Evolutionary conservation across 2,113 vertebrate species (phyloP), one percentile per base, ranked within the genome.

Genomic region (Boulengerochromis microlepis): DNA sequence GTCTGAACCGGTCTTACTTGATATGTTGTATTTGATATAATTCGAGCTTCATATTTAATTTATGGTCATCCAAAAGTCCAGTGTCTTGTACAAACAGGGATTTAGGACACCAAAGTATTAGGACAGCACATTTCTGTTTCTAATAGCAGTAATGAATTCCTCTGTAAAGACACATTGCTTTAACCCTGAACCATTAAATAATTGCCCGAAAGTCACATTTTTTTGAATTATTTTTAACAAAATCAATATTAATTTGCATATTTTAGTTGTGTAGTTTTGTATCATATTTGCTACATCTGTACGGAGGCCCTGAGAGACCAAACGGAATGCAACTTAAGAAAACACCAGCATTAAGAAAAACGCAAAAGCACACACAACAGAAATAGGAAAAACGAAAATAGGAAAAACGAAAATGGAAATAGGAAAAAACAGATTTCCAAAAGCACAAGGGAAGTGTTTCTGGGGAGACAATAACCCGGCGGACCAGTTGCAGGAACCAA

Each of bases 151-250:
- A 52, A 31, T 33, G 45, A 78, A 47, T 76, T 76, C 71, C 24
- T 47, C 42, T 76, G 22, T 19, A 19, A 76, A 76, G 71, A 47
- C 22, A 47, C 4, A 1, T 50, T 50, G 4, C 71, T 78, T 29
- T 45, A 74, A 26, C 33, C 4, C 33, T 22, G 19, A 66, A 38
- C 61, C 33, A n/a, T 22, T 66, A 1, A 66, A 66, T 22, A 38
- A 66, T 22, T 66, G 33, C 4, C 7, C 2, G 0, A 66, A 38
- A 38, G 31, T 8, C 61, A 38, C 3, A 38, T 13, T 22, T n/a
- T n/a, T 64, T 7, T 0, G 0, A 33, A 33, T 19, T 1, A 10
- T 64, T 64, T 57, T 64, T 0, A 33, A 12, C 61, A 38, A 38
- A 66, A 13, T 66, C 61, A 66, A 66, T 66, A 0, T 66, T 38